Evolutionary conservation across 2,888 invertebrate genomes (phyloP).

Genomic region (Syrphus vitripennis): DNA sequence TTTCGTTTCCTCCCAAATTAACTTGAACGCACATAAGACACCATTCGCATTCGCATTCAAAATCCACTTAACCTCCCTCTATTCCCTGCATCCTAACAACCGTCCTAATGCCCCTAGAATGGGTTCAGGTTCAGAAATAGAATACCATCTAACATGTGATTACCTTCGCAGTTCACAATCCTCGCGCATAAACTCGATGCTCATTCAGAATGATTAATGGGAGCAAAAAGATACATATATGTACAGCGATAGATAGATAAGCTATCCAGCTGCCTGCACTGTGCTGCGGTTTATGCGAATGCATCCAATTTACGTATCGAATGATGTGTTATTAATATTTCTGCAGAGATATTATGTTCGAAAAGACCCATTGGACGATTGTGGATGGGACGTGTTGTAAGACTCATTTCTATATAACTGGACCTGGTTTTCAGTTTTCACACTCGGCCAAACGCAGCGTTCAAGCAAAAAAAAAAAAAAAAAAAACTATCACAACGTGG

Average conservation of each 20-base stretch:
- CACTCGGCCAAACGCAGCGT: slow-evolving; percentile 36
- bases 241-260: slow-evolving; percentile 4
- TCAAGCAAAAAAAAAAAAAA: no score
- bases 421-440: slow-evolving; percentile 59
- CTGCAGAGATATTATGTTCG: slow-evolving; percentile 65
- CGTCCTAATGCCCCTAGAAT: background rate
- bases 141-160: slow-evolving; percentile 57
- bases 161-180: slow-evolving; percentile 35
- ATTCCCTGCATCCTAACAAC: background rate
- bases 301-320: slow-evolving; percentile 71
- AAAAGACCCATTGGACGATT: slow-evolving; percentile 21
- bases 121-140: slow-evolving; percentile 39
- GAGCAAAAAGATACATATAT: slow-evolving; percentile 35
- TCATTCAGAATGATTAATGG: slow-evolving; percentile 62
- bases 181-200: slow-evolving; percentile 45
- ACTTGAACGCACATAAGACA: slow-evolving; percentile 52
- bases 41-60: no score
- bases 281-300: slow-evolving; percentile 49
- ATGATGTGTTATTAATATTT: slow-evolving; percentile 71
- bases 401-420: slow-evolving; percentile 59
- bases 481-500: slow-evolving; percentile 54
- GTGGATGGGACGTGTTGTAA: slow-evolving; percentile 21
- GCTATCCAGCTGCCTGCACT: background rate
- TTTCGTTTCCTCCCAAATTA: slow-evolving; percentile 26
- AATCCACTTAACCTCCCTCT: background rate